Base-by-base conservation (phyloP, 2,113 vertebrate species). In the Speoplatyrhinus poulsoni region DNA sequence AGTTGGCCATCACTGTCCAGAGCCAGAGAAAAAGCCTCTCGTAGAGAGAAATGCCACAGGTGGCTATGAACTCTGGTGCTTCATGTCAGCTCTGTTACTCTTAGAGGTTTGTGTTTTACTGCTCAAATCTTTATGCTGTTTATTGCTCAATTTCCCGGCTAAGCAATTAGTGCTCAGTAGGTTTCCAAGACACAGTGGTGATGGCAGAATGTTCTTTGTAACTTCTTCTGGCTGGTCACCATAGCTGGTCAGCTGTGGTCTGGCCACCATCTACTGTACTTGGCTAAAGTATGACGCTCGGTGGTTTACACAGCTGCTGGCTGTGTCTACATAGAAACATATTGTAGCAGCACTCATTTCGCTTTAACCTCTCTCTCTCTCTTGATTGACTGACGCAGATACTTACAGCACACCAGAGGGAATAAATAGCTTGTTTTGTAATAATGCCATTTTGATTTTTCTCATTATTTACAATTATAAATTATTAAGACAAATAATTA, bases 361-460 rank as follows among this genome's bases (percentile, higher is more conserved):
- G 0, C 36, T 41, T 5, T 41, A 41, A 41, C 36, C 36, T 41
- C 36, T 41, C 36, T 8, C 36, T 41, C 36, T 41, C 36, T 41
- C 36, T 41, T 6, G 36, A 41, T 41, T 41, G 36, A 8, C 36
- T 41, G 36, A 41, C 5, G 36, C 56, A 9, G 46, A 77, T 68
- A 79, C 76, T 79, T 57, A 52, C 79, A 86, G 80, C 79, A 73
- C 75, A 73, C 77, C 76, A 65, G 73, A 80, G 82, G 79, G 84
- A 87, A 84, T 85, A 79, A 75, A 72, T 59, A 60, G 66, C 75
- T 86, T 69, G 66, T 68, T 87, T 82, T 77, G 84, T 89, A 86
- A 81, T 69, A 82, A 85, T 85, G 82, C 83, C 26, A 82, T 89
- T 85, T 83, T 76, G 64, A 73, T 79, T 83, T 83, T 62, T 80